Evolutionary conservation across 1,140 invertebrate species (phyloP).

Genomic region (Pinna nobilis): DNA sequence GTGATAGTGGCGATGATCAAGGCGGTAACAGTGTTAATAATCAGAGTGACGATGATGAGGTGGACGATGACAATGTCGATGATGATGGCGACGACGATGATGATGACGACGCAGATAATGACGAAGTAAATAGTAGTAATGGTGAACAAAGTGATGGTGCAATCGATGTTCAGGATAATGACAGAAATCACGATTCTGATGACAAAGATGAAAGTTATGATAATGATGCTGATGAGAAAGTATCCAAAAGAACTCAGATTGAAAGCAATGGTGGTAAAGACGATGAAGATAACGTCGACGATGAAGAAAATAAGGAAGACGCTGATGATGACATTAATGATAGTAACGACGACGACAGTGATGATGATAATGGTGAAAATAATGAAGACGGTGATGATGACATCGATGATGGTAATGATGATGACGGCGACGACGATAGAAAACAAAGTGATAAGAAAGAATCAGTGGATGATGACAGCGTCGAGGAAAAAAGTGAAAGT

Average conservation of each 20-base stretch:
- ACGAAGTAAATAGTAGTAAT: slow-evolving; percentile 10
- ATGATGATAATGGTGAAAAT: slow-evolving; percentile 11
- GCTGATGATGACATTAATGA: slow-evolving; percentile 25
- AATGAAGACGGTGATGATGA: slow-evolving; percentile 22
- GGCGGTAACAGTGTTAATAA: slow-evolving; percentile 24
- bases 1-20: slow-evolving; percentile 25
- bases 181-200: slow-evolving; percentile 7
- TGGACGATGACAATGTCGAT: not conserved
- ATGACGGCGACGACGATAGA: not conserved
- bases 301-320: slow-evolving; percentile 5
- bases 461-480: too few relatives aligned
- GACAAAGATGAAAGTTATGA: not conserved
- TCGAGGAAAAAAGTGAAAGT: too few relatives aligned
- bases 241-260: too few relatives aligned
- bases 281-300: slow-evolving; percentile 19
- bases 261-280: slow-evolving; percentile 1
- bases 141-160: not conserved
- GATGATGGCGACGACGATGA: slow-evolving; percentile 24
- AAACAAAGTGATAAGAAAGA: not conserved
- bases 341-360: slow-evolving; percentile 25
- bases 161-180: not conserved
- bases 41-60: not conserved
- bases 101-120: slow-evolving; percentile 33
- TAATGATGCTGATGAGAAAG: not conserved
- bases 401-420: slow-evolving; percentile 5